Evolutionary conservation across 2,113 vertebrate genomes (phyloP).

Genomic region (Tursiops truncatus): DNA sequence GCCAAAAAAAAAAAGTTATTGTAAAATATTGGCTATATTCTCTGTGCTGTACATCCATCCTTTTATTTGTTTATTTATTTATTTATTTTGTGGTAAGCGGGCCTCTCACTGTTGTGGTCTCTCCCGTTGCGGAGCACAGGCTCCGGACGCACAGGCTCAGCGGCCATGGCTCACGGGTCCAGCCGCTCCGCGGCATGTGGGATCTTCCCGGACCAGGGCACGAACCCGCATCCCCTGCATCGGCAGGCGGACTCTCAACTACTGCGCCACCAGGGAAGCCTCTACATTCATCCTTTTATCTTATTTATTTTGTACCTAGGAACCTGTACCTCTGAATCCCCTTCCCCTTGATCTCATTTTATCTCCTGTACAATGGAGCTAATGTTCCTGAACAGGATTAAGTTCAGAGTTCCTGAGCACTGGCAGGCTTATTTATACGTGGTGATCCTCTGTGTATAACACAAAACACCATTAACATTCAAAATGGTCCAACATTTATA

Average conservation of each 20-base stretch:
- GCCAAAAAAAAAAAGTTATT: too few relatives aligned
- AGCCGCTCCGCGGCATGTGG: too few relatives aligned
- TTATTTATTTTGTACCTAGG: neutral
- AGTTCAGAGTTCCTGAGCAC: neutral
- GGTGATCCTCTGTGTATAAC: neutral
- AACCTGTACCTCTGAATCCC: neutral
- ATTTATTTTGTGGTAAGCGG: neutral
- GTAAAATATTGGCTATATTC: neutral
- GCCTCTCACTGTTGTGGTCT: too few relatives aligned
- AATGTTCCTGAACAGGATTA: neutral
- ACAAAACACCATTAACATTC: neutral
- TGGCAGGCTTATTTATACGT: neutral
- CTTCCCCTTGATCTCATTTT: neutral
- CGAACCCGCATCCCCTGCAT: too few relatives aligned
- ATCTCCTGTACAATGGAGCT: neutral
- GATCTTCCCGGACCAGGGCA: too few relatives aligned
- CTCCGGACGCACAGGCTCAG: fast-evolving
- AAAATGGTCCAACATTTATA: neutral
- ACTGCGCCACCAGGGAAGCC: too few relatives aligned
- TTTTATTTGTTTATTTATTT: neutral
- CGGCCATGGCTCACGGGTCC: too few relatives aligned
- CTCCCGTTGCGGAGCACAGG: too few relatives aligned
- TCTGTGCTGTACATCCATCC: neutral
- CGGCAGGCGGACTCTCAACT: too few relatives aligned
- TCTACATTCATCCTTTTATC: neutral